phyloP scores from a whole-genome alignment of 2,888 invertebrate species.

The Ecdyonurus torrentis region DNA sequence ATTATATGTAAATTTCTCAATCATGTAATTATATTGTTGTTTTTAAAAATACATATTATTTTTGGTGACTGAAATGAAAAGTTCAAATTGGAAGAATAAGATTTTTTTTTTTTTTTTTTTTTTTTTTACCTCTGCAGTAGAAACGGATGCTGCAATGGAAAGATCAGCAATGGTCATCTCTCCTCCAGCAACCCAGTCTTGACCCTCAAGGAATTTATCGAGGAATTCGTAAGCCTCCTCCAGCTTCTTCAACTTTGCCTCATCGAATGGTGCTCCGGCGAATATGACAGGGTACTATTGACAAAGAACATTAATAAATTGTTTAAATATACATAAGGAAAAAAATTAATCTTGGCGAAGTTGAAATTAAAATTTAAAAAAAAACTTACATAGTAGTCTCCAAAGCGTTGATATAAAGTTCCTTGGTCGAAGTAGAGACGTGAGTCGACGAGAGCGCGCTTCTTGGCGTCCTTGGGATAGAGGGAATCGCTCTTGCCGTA shows the following conservation, averaged over 20 bases:
- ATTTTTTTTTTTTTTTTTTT: too few species aligned
- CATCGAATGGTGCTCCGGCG: slow-evolving; percentile 40
- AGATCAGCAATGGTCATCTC: slow-evolving; percentile 63
- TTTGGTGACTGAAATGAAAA: too few species aligned
- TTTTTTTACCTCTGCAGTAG: slow-evolving; percentile 52
- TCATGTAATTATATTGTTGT: too few species aligned
- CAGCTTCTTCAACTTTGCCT: slow-evolving; percentile 47
- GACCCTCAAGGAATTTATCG: slow-evolving; percentile 51
- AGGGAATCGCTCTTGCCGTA: slow-evolving; percentile 27
- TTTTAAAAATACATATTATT: too few species aligned
- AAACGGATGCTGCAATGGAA: slow-evolving; percentile 44
- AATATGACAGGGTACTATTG: slow-evolving; percentile 43
- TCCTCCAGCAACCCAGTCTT: slow-evolving; percentile 53
- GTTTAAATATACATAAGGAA: too few species aligned
- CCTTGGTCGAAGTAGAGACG: slow-evolving; percentile 27
- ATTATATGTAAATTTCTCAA: too few species aligned
- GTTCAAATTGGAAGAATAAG: too few species aligned
- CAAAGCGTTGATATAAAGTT: slow-evolving; percentile 22
- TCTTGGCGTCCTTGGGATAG: slow-evolving; percentile 26
- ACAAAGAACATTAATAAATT: neutral
- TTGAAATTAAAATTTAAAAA: neutral
- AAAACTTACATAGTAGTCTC: slow-evolving; percentile 18
- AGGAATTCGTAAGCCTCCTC: slow-evolving; percentile 49
- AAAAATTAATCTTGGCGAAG: too few species aligned
- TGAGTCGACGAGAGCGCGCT: slow-evolving; percentile 28